Evolutionary conservation across 2,888 invertebrate genomes (phyloP).

Genomic region (Nowickia ferox): DNA sequence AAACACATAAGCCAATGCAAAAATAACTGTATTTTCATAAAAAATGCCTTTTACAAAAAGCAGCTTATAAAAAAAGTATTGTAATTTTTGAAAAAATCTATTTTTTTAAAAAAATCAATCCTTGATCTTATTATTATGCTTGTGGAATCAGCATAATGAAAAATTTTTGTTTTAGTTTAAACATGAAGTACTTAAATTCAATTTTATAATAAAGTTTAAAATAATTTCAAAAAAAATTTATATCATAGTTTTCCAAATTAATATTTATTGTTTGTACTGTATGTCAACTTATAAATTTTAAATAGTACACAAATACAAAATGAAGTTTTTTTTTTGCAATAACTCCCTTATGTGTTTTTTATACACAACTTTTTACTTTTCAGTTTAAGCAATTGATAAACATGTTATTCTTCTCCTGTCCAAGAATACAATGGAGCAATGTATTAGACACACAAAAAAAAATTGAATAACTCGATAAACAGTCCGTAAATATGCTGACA

Average conservation of each 20-base stretch:
- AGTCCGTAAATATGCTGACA: slow-evolving; percentile 59
- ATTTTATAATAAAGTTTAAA: too few species aligned
- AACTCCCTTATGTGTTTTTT: slow-evolving; percentile 19
- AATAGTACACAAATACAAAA: neutral
- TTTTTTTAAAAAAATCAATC: too few species aligned
- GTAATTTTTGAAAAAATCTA: too few species aligned
- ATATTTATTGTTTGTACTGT: neutral
- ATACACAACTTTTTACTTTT: neutral
- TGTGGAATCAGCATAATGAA: too few species aligned
- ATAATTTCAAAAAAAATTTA: too few species aligned
- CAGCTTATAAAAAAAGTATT: too few species aligned
- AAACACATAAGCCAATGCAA: too few species aligned
- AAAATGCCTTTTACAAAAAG: too few species aligned
- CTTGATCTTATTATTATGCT: too few species aligned
- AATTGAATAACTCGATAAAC: neutral
- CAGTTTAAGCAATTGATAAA: neutral
- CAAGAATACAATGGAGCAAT: slow-evolving; percentile 5
- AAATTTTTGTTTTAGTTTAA: too few species aligned
- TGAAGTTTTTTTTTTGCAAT: neutral
- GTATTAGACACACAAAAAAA: neutral
- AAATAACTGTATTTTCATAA: too few species aligned
- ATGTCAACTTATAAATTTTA: neutral
- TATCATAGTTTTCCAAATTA: neutral
- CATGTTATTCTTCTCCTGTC: neutral
- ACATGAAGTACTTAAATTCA: too few species aligned